phyloP scores from a whole-genome alignment of 1,140 invertebrate species.

The Bombus picipes region DNA sequence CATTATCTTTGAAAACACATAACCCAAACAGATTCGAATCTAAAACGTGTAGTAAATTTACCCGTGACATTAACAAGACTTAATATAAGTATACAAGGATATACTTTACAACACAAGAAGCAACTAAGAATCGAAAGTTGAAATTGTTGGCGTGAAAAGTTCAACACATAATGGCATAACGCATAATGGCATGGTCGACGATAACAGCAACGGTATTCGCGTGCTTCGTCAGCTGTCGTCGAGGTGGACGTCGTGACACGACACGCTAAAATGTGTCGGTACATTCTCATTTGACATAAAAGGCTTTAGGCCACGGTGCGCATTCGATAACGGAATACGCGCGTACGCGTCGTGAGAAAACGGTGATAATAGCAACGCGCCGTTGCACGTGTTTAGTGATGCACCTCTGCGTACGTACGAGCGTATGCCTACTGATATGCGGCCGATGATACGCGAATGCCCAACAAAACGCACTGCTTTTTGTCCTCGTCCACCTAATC shows the following conservation, averaged over 20 bases:
- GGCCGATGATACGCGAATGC: background rate
- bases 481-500: too few species aligned
- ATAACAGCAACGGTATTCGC: conserved; percentile 19
- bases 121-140: background rate
- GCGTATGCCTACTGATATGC: background rate
- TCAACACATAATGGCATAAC: background rate
- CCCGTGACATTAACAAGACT: too few species aligned
- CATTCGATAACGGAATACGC: conserved; percentile 54
- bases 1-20: background rate
- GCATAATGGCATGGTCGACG: background rate
- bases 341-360: conserved; percentile 51
- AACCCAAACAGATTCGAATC: background rate
- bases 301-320: conserved; percentile 40
- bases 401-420: conserved; percentile 24
- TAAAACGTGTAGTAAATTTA: background rate
- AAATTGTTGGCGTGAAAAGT: background rate
- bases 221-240: conserved; percentile 22
- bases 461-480: background rate
- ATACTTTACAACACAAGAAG: background rate
- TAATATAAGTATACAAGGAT: too few species aligned
- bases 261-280: conserved; percentile 33
- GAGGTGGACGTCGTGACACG: conserved; percentile 15
- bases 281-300: conserved; percentile 46
- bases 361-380: conserved; percentile 49
- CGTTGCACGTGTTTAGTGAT: conserved; percentile 50